phyloP scores from a whole-genome alignment of 1,140 invertebrate genomes.

The Drosophila rufa region DNA sequence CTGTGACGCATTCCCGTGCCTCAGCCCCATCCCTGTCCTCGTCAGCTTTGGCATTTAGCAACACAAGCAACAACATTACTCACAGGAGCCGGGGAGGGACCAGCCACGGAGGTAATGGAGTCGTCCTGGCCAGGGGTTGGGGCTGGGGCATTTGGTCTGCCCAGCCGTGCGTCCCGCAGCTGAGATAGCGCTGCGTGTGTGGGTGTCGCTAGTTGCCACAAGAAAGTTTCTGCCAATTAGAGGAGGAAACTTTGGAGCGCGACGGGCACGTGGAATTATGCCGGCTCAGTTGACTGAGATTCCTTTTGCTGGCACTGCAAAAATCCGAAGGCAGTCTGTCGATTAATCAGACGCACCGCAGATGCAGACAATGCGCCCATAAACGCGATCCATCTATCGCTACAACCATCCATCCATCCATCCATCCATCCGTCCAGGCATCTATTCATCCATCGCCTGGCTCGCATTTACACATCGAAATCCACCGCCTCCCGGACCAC shows the following conservation, averaged over 20 bases:
- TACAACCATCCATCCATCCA: slow-evolving; percentile 1
- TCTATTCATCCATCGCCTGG: slow-evolving; percentile 28
- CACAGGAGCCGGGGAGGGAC: slow-evolving; percentile 36
- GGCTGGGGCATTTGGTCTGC: slow-evolving; percentile 31
- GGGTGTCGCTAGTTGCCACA: slow-evolving; percentile 23
- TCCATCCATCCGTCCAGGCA: slow-evolving; percentile 13
- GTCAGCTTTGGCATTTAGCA: slow-evolving; percentile 67
- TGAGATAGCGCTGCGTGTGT: slow-evolving; percentile 53
- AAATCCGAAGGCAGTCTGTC: slow-evolving; percentile 42
- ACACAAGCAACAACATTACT: slow-evolving; percentile 72
- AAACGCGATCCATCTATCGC: slow-evolving; percentile 30
- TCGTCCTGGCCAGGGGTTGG: neutral
- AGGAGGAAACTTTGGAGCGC: slow-evolving; percentile 48
- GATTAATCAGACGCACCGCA: slow-evolving; percentile 67
- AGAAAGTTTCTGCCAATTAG: slow-evolving; percentile 71
- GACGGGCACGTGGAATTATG: slow-evolving; percentile 62
- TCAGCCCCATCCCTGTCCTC: neutral
- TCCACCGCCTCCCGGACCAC: slow-evolving; percentile 3
- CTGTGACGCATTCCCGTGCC: slow-evolving; percentile 36
- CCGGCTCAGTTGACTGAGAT: slow-evolving; percentile 47
- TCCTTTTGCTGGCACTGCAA: slow-evolving; percentile 63
- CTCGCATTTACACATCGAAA: slow-evolving; percentile 13
- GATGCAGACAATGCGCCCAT: slow-evolving; percentile 57
- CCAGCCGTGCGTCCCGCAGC: slow-evolving; percentile 57
- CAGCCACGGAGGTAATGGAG: slow-evolving; percentile 19